These are phyloP conservation scores for Pygocentrus nattereri DNA, from an alignment of 2,797 vertebrate species.

Conservation along the genomic window DNA sequence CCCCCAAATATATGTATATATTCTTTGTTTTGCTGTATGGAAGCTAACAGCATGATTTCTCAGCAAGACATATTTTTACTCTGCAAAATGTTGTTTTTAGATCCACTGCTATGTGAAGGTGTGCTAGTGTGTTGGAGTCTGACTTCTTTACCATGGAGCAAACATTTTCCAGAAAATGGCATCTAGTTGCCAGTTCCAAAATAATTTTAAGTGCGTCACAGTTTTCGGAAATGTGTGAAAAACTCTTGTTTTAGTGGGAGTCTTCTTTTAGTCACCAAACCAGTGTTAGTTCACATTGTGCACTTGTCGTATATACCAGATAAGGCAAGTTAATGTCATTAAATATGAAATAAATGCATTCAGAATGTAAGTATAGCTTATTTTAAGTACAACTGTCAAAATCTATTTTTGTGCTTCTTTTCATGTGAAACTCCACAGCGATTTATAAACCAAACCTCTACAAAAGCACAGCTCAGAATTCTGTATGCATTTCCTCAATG, in stretches of 20 bases:
- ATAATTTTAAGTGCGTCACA: not conserved
- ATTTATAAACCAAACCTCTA: not conserved
- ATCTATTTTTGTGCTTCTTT: not conserved
- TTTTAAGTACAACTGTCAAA: no score
- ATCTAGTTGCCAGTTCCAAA: not conserved
- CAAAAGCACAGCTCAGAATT: not conserved
- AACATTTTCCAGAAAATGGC: not conserved
- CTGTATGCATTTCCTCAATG: no score
- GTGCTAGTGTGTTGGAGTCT: not conserved
- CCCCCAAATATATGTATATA: not conserved
- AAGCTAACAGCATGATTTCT: not conserved
- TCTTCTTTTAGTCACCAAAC: not conserved
- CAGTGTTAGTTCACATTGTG: not conserved
- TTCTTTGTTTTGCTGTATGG: not conserved
- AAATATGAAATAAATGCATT: no score
- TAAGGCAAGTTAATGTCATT: not conserved
- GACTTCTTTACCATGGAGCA: not conserved
- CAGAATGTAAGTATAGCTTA: no score
- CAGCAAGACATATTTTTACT: not conserved
- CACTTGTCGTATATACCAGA: no score
- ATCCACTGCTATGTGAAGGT: not conserved
- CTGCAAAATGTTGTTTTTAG: not conserved
- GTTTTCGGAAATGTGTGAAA: not conserved
- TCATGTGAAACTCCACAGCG: no score
- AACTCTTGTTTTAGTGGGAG: not conserved